phyloP scores from a whole-genome alignment of 2,113 vertebrate species.

The Ptychochromis oligacanthus region DNA sequence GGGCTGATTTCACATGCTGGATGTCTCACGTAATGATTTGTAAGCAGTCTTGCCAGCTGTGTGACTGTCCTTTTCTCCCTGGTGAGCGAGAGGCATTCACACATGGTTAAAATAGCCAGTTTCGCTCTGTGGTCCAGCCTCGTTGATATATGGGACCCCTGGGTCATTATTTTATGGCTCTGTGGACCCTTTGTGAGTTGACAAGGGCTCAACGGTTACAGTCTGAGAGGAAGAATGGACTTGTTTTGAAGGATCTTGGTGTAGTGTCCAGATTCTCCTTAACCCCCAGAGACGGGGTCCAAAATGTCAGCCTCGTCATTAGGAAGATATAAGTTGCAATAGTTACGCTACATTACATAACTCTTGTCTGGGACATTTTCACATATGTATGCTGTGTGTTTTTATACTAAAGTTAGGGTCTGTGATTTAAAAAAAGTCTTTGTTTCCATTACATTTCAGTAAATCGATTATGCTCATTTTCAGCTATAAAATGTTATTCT shows the following conservation, averaged over 20 bases:
- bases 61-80: conserved; percentile 62
- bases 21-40: conserved; percentile 48
- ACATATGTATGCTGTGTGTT: not conserved
- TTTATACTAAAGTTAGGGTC: not conserved
- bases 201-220: conserved; percentile 62
- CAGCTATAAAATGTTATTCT: not conserved
- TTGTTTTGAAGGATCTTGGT: conserved; percentile 52
- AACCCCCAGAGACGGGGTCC: conserved; percentile 33
- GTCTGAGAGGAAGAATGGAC: conserved; percentile 49
- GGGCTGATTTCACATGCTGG: conserved; percentile 43
- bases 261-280: conserved; percentile 33
- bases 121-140: conserved; percentile 42
- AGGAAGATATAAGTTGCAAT: conserved; percentile 35
- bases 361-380: conserved; percentile 30
- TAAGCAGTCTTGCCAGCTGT: conserved; percentile 40
- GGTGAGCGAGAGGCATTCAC: conserved; percentile 64
- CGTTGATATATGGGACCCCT: conserved; percentile 54
- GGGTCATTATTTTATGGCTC: conserved; percentile 62
- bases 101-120: conserved; percentile 65
- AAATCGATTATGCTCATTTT: not conserved
- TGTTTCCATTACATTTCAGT: not conserved
- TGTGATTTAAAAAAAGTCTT: no score
- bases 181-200: conserved; percentile 62
- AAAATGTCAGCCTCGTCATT: conserved; percentile 71
- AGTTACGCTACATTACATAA: conserved; percentile 33